Base-by-base conservation (phyloP, 2,888 invertebrate genomes). In the Harpagoxenus sublaevis region DNA sequence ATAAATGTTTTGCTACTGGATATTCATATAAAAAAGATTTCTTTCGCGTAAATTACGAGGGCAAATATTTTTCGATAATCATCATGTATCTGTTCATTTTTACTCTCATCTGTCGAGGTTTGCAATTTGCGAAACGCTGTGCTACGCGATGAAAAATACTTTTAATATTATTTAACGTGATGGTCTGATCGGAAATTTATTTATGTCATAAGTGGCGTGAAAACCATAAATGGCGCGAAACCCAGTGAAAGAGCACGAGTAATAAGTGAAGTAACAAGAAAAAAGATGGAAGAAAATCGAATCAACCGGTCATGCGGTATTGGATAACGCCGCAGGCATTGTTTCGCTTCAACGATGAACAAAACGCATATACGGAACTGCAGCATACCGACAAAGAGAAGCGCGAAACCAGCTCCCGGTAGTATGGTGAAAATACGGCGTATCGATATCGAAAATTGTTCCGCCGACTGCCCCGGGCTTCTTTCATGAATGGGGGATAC, bases 381-480 rank as follows among this genome's bases (percentile, higher is more conserved):
- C 83, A 79, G 60, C n/a, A 42, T 62, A 74, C 28, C 66, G 81
- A 87, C 89, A 90, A 88, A 90, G 81, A 28, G 74, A 9, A 62
- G 70, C 79, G 57, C 84, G 74, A 83, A 89, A 84, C 87, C 79
- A 68, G 55, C 39, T 39, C 35, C 57, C 55, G 48, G 62, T 28
- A 18, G 62, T 28, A 18, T 83, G 57, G 45, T 48, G 68, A 81
- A 84, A 66, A 66, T 70, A 57, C 73, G 45, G 63, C 45, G 65
- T 45, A 57, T 82, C 75, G 85, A 90, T 90, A 87, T 88, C 84
- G 83, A 75, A 84, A 89, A 90, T 90, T 86, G 83, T 71, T 79
- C 81, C 71, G n/a, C 15, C 48, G 71, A 84, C 70, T 79, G 86
- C 84, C 89, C 31, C n/a, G 65, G 75, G 78, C 79, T 39, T 35